Conservation (phyloP, 1,140 invertebrate genomes). For the Metaphire vulgaris region DNA sequence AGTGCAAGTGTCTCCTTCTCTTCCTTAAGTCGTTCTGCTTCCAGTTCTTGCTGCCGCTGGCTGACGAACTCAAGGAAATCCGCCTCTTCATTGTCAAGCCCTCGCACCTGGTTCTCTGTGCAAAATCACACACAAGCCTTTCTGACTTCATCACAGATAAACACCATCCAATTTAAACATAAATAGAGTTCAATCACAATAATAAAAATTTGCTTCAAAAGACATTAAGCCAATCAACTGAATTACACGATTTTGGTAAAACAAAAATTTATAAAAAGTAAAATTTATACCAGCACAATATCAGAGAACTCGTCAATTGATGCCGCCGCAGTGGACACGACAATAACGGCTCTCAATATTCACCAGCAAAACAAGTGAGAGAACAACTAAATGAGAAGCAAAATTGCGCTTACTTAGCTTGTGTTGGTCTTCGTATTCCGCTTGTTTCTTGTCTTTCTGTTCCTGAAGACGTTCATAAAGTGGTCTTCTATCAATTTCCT, state of each 20-base stretch:
- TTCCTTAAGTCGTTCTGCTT: conserved; percentile 40
- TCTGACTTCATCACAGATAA: background rate
- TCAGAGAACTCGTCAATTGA: too few relatives aligned
- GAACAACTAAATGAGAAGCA: too few relatives aligned
- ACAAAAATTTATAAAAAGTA: too few relatives aligned
- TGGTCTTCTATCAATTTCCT: conserved; percentile 64
- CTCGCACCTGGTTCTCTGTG: conserved; percentile 88
- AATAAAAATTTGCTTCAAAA: too few relatives aligned
- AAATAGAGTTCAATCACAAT: too few relatives aligned
- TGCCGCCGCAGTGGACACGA: too few relatives aligned
- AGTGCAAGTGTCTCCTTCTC: conserved; percentile 30
- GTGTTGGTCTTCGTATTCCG: conserved; percentile 88
- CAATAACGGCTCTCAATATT: too few relatives aligned
- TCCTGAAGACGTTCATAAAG: conserved; percentile 83
- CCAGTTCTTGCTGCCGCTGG: conserved; percentile 59
- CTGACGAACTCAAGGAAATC: conserved; percentile 78
- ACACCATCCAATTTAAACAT: too few relatives aligned
- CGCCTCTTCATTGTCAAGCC: conserved; percentile 88
- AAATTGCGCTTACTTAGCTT: conserved; percentile 83
- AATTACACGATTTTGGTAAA: too few relatives aligned
- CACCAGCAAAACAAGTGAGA: too few relatives aligned
- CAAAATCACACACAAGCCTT: conserved; percentile 9
- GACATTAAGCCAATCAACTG: too few relatives aligned
- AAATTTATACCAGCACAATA: too few relatives aligned
- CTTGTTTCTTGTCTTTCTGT: conserved; percentile 79